Conservation (phyloP, 2,113 vertebrate species). For the Trichechus manatus region DNA sequence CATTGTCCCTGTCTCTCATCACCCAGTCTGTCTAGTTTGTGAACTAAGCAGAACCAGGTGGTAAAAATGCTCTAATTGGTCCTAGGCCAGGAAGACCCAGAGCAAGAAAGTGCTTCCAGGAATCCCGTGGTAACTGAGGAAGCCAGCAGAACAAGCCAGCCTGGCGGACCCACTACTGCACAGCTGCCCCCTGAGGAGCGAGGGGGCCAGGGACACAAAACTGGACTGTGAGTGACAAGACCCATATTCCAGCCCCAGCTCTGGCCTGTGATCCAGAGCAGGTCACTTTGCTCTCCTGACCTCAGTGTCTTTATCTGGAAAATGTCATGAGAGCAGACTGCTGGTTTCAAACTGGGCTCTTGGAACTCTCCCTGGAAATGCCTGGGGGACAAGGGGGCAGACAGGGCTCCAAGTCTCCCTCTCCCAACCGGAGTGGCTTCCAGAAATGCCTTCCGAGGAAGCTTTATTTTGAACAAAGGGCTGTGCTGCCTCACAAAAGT, state of each 20-base stretch:
- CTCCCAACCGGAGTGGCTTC: background rate
- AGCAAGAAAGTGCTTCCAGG: background rate
- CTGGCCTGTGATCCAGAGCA: background rate
- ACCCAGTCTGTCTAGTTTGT: background rate
- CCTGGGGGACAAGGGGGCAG: background rate
- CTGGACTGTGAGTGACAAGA: too few species aligned
- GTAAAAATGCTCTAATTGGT: background rate
- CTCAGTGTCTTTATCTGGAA: background rate
- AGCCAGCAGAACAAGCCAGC: background rate
- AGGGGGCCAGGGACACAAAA: background rate
- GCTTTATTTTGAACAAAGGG: background rate
- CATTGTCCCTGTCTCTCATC: background rate
- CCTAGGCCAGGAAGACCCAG: background rate
- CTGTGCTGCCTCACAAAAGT: background rate
- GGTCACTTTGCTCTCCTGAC: background rate
- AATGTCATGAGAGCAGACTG: background rate
- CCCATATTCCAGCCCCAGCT: background rate
- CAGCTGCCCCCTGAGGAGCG: background rate
- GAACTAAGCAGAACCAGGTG: background rate
- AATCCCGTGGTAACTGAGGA: background rate
- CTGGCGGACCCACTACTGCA: background rate
- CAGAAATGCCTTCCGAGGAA: background rate
- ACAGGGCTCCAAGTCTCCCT: background rate
- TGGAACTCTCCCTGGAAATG: background rate
- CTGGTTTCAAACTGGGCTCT: background rate